Conservation (phyloP, 1,140 invertebrate species). For the Sycophila sp. region DNA sequence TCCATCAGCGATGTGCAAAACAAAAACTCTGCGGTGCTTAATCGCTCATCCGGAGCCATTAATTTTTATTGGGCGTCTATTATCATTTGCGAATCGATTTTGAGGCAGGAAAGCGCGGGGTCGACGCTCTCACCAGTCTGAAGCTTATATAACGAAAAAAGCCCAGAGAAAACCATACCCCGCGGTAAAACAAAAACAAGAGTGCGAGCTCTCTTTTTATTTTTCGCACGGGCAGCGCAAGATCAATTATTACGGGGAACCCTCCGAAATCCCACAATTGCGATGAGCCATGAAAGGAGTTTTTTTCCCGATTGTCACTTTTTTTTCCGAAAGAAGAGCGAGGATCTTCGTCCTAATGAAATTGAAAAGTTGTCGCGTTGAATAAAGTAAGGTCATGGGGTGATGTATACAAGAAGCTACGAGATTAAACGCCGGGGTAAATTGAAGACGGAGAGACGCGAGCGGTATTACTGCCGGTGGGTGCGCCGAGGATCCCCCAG, state of each 20-base stretch:
- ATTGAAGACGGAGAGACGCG: neutral
- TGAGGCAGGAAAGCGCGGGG: neutral
- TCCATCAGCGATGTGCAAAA: no score
- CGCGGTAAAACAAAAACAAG: no score
- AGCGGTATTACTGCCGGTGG: no score
- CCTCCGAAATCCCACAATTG: neutral
- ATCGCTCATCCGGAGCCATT: conserved; percentile 20
- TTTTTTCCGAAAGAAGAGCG: neutral
- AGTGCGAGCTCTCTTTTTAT: no score
- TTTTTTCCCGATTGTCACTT: conserved; percentile 5
- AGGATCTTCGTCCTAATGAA: conserved; percentile 5
- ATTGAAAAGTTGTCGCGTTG: conserved; percentile 7
- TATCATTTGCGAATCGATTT: conserved; percentile 18
- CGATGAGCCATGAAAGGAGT: neutral
- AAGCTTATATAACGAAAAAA: neutral
- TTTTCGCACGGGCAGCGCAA: conserved; percentile 16
- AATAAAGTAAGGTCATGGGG: neutral
- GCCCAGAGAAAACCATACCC: conserved; percentile 12
- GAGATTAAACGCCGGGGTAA: conserved; percentile 1
- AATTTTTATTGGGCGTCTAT: conserved; percentile 34
- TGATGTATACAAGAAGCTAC: neutral
- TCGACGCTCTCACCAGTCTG: conserved; percentile 23
- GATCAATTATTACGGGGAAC: conserved; percentile 2
- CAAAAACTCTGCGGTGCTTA: no score
- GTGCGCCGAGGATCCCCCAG: no score